Base-by-base conservation (phyloP, 2,797 vertebrate species). In the Sus cebifrons region DNA sequence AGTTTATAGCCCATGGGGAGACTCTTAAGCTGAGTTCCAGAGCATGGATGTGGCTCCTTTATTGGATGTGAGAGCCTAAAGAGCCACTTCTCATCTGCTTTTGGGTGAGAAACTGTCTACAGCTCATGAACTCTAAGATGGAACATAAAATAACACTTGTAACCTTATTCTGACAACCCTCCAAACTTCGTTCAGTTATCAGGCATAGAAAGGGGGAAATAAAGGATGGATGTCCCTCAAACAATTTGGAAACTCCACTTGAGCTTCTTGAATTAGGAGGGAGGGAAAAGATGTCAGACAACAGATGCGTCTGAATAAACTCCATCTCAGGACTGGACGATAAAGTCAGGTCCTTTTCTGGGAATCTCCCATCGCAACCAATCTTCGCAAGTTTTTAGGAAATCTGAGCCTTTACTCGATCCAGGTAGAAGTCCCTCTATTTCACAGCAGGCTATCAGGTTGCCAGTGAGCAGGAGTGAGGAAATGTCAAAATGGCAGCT, bases 391-490 rank as follows among this genome's bases (percentile, higher is more conserved):
- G 2, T 21, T 4, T 89, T 74, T 14, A 79, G 84, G n/a, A 64
- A 62, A 58, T 52, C 23, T 79, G 70, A 49, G 27, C 36, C 12
- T 58, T 49, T 60, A 11, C 20, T 1, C 3, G 23, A 40, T 40
- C 6, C 1, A 21, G 10, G 25, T 11, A 67, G 40, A 65, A 36
- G 32, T 17, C 49, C 70, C 25, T 29, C 52, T 49, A 58, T 67
- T 54, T 79, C 20, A 1, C 18, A 0, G 29, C 0, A 2, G 23
- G 12, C 58, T 73, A 58, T 16, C 21, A 6, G 2, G 40, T 18
- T 1, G 6, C 20, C 62, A 5, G 16, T 44, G 52, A 68, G 23
- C 0, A 0, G 1, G 2, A 1, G 16, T 2, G 20, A 86, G 27
- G 18, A 62, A 2, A 7, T 20, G 29, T 64, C 68, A 85, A 74